Base-by-base conservation (phyloP, 2,113 vertebrate species). In the Halcyon senegalensis region DNA sequence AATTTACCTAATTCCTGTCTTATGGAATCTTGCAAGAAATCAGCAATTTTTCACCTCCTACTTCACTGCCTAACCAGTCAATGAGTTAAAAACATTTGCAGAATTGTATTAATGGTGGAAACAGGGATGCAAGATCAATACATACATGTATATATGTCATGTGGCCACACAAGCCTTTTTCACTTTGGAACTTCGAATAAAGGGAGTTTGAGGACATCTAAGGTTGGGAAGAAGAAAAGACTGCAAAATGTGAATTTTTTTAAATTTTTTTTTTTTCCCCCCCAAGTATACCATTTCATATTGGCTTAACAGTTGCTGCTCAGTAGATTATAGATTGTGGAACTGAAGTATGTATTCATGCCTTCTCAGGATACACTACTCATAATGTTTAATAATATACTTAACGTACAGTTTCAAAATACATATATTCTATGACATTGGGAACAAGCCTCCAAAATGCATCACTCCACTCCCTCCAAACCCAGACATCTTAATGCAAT, bases 81-180 rank as follows among this genome's bases (percentile, higher is more conserved):
- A 17, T 27, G 16, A 73, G 28, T 37, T 60, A 74, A 82, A 96
- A 94, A 17, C 3, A 13, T 33, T 41, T 24, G 33, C 21, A 44
- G 64, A 81, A 77, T 17, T 69, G 5, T 37, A 64, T 44, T 60
- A 70, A 51, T 24, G 9, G 50, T n/a, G 18, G 43, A 78, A 88
- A 81, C 18, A 77, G 10, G 24, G 18, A 56, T 18, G 16, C 50
- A 78, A 88, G 68, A 66, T 8, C 10, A 77, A 69, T 25, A 64
- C 2, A 59, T 13, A 35, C 2, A 39, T 0, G 0, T 35, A 17
- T 21, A 53, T 12, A 21, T 28, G 43, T 0, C 58, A 35, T 11
- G 13, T 35, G 31, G 68, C 28, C 5, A 69, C n/a, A 12, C 13
- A 48, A 76, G 5, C 3, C 4, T 30, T 84, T 68, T 55, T 50